These are phyloP conservation scores for Lophotis ruficrista DNA, from an alignment of 2,113 vertebrate genomes.

Conservation along the genomic window DNA sequence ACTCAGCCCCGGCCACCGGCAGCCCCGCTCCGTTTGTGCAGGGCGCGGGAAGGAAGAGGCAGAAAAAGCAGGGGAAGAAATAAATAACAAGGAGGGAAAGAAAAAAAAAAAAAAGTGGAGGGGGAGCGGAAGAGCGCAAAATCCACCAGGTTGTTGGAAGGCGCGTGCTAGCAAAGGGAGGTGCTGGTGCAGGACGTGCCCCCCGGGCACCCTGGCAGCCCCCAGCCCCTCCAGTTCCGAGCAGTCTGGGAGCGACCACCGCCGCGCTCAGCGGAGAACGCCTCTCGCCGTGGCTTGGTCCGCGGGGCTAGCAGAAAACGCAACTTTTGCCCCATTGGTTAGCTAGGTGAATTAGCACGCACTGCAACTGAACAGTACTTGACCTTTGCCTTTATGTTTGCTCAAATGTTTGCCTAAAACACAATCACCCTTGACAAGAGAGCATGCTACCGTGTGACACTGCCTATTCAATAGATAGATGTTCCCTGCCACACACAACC, in stretches of 20 bases:
- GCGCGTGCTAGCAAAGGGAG: background rate
- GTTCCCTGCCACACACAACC: constrained; percentile 86
- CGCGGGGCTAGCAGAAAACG: constrained; percentile 71
- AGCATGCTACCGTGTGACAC: constrained; percentile 93
- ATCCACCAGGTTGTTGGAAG: background rate
- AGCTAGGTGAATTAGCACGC: constrained; percentile 93
- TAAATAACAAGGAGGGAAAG: background rate
- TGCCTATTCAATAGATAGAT: constrained; percentile 93
- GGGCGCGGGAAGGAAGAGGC: background rate
- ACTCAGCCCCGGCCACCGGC: background rate
- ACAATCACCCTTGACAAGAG: constrained; percentile 96
- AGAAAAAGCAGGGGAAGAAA: background rate
- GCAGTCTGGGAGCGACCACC: constrained; percentile 17
- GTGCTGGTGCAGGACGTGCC: background rate
- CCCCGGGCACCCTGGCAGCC: background rate
- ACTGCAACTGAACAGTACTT: constrained; percentile 97
- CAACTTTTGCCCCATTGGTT: constrained; percentile 91
- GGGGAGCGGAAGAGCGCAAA: background rate
- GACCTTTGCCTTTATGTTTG: constrained; percentile 98
- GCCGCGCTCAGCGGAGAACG: constrained; percentile 43
- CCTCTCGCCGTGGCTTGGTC: constrained; percentile 53
- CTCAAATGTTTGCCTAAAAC: constrained; percentile 98
- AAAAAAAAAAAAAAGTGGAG: background rate
- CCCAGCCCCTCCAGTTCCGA: constrained; percentile 21
- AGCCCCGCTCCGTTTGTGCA: background rate